Evolutionary conservation across 1,140 invertebrate genomes (phyloP), one percentile per base, ranked within the genome.

Genomic region (Ips typographus): DNA sequence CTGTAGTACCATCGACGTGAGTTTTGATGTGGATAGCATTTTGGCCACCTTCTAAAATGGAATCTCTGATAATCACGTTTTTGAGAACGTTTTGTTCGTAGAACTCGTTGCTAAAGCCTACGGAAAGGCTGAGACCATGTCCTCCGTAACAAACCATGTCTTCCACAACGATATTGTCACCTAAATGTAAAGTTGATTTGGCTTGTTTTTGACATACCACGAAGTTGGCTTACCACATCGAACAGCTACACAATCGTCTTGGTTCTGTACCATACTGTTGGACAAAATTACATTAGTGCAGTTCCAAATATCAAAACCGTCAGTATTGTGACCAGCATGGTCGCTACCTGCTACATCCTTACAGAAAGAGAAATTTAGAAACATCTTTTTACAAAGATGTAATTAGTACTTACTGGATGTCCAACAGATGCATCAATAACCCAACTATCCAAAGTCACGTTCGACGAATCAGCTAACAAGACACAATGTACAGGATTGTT

Each of bases 11-110:
- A 55, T 68, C 66, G 6, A 61, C 51, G 47, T 68, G 66, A 1
- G 66, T 68, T 56, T 68, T 68, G 4, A 68, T 43, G 57, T 68
- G 66, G 37, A 68, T 68, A 5, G 57, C 66, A 40, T 68, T 68
- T 40, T 52, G 36, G 36, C 57, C 42, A 61, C 40, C 52, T 8
- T 41, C 58, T 4, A 68, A 36, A 37, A 68, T 40, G 5, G 40
- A 61, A 40, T 68, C 49, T 1, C 47, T 4, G 40, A 68, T 53
- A 7, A 58, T 42, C 1, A 68, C 66, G 53, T 68, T 68, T 2
- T 5, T 36, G 7, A 68, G 37, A 6, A 58, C 61, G 43, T 68
- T 68, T 39, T 60, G 51, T 1, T 43, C 36, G 2, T 52, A 43
- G 3, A 58, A 68, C 38, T 68, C 66, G 39, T 68, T 68, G 41